Conservation (phyloP, 2,113 vertebrate genomes). For the Arvicanthis niloticus region DNA sequence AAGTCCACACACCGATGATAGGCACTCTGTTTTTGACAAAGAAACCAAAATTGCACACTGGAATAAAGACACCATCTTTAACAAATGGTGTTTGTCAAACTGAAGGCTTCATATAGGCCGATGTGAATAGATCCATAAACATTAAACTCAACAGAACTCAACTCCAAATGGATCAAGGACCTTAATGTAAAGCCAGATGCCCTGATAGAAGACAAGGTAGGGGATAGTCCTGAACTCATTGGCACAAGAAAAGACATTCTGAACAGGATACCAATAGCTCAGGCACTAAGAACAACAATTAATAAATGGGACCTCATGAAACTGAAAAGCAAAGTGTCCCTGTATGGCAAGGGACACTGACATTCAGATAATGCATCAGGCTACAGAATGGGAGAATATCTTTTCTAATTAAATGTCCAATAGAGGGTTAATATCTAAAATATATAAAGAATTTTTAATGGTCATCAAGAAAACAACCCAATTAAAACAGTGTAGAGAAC, state of each 20-base stretch:
- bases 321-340: not conserved
- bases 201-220: not conserved
- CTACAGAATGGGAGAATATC: not conserved
- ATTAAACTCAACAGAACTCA: not conserved
- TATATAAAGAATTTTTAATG: not conserved
- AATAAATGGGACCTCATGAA: not conserved
- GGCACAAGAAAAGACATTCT: not conserved
- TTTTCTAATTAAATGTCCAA: not conserved
- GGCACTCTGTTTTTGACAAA: not conserved
- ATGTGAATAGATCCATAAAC: not conserved
- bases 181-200: not conserved
- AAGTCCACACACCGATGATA: not conserved
- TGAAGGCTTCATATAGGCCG: not conserved
- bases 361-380: not conserved
- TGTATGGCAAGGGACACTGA: not conserved
- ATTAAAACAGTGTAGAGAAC: not conserved
- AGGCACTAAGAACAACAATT: not conserved
- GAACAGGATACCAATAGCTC: not conserved
- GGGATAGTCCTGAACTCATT: not conserved
- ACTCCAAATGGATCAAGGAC: not conserved
- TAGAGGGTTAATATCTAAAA: not conserved
- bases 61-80: not conserved
- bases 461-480: not conserved
- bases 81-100: not conserved
- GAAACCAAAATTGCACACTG: not conserved